A percentile compares a stretch with the other conserved stretches of the same genome.
Conservation (phyloP, 2,888 invertebrate species). For the Blastobasis lacticolella region DNA sequence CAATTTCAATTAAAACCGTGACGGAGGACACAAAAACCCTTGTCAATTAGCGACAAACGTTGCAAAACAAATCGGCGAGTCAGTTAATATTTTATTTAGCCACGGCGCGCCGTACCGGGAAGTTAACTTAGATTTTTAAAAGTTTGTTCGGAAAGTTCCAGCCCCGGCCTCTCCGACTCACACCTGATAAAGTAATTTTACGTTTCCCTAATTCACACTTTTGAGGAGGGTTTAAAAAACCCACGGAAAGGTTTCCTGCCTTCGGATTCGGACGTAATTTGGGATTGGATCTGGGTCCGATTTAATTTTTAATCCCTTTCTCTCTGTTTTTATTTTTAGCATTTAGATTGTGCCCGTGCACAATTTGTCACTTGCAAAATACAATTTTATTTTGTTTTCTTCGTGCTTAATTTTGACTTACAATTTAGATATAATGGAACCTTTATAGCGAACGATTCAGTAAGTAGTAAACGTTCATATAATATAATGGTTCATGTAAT, state of each 20-base stretch:
- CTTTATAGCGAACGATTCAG: too few species aligned
- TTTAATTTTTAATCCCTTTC: slow-evolving; percentile 40
- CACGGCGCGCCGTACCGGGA: slow-evolving; percentile 31
- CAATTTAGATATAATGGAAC: too few species aligned
- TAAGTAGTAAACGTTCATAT: too few species aligned
- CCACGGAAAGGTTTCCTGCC: slow-evolving; percentile 39
- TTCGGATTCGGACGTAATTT: slow-evolving; percentile 38
- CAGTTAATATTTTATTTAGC: slow-evolving; percentile 63
- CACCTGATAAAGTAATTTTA: slow-evolving; percentile 68
- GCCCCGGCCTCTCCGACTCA: slow-evolving; percentile 50
- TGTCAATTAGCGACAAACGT: slow-evolving; percentile 58
- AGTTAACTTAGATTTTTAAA: slow-evolving; percentile 72
- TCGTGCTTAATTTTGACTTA: too few species aligned
- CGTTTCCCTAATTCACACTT: slow-evolving; percentile 68
- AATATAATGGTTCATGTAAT: not conserved
- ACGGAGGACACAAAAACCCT: slow-evolving; percentile 43
- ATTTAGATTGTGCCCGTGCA: too few species aligned
- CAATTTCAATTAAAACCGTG: slow-evolving; percentile 37
- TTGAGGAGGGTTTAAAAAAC: slow-evolving; percentile 66
- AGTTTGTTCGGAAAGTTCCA: slow-evolving; percentile 58
- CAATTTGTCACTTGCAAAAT: too few species aligned
- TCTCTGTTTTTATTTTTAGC: too few species aligned
- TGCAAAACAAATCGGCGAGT: slow-evolving; percentile 44
- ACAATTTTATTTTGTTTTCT: too few species aligned
- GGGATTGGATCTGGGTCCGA: slow-evolving; percentile 44